Evolutionary conservation across 2,113 vertebrate genomes (phyloP), one percentile per base, ranked within the genome.

Genomic region (Elephantulus edwardii): DNA sequence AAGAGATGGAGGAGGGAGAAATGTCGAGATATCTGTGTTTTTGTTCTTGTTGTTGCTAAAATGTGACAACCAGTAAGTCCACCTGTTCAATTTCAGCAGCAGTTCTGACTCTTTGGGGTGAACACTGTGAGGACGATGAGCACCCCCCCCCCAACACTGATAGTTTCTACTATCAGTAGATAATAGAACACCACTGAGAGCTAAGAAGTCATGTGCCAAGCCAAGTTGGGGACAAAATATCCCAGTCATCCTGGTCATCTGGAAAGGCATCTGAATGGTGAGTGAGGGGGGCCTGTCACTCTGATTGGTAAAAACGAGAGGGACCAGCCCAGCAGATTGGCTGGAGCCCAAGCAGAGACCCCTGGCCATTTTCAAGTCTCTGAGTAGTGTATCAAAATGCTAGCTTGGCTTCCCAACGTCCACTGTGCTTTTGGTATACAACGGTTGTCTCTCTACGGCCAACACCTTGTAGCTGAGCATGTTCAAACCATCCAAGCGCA

Each of bases 371-470:
- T 0, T 94, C 66, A 93, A 85, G 95, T 97, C 91, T 96, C 96
- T 97, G 92, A 83, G 93, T 64, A 5, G 26, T 44, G 58, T 58
- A 85, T 70, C 89, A 84, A 77, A 91, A 81, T 86, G 97, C 97
- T 97, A 97, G 93, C 97, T 97, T 0, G 98, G 98, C 3, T 97
- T 98, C 48, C 99, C 99, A 54, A 99, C 96, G 62, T 99, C 98
- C 97, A 99, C 99, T 60, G 98, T 98, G 96, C 99, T 98, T 96
- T 97, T 97, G 83, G 99, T 99, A 97, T 97, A 99, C 46, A 99
- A 97, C 2, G 96, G 97, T 28, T 98, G 94, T 92, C 97, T 98
- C 48, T 99, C 97, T 64, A 91, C 85, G n/a, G 95, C 94, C 94
- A 99, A 50, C 68, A 99, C 97, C 8, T 93, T 78, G 96, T 99